A percentile compares a stretch with the other conserved stretches of the same genome.
Conservation (phyloP, 1,140 invertebrate genomes). For the Drosophila insularis region DNA sequence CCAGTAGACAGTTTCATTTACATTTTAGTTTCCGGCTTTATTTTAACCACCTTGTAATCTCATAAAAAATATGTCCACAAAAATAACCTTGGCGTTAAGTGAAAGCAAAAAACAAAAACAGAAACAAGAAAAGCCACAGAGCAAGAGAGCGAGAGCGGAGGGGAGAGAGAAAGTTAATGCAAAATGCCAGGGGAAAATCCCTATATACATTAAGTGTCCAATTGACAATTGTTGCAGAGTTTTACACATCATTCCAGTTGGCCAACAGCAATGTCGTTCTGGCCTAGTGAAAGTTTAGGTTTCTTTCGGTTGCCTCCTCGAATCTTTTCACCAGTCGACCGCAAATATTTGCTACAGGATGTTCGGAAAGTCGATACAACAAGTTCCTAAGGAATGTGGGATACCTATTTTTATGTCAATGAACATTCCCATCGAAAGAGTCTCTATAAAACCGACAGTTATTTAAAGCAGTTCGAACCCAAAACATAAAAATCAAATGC, state of each 20-base stretch:
- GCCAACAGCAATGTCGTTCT: neutral
- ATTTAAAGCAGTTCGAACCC: conserved; percentile 8
- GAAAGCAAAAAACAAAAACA: neutral
- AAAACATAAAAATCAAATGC: neutral
- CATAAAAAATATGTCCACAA: conserved; percentile 58
- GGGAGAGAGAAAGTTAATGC: neutral
- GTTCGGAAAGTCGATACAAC: too few species aligned
- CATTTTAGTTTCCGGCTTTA: conserved; percentile 71
- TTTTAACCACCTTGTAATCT: conserved; percentile 64
- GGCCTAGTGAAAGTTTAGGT: too few species aligned
- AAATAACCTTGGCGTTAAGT: neutral
- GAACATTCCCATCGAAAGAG: neutral
- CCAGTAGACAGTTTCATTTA: conserved; percentile 63
- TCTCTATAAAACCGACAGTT: neutral
- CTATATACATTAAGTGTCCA: neutral
- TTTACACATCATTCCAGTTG: neutral
- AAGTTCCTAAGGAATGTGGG: too few species aligned
- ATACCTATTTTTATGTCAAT: neutral
- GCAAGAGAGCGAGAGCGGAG: neutral
- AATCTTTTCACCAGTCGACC: too few species aligned
- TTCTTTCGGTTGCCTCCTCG: too few species aligned
- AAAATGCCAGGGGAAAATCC: neutral
- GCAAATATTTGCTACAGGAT: too few species aligned
- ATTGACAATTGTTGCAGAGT: neutral
- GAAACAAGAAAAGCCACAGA: too few species aligned